Evolutionary conservation across 1,140 invertebrate species (phyloP).

Genomic region (Macrocentrus cingulum): DNA sequence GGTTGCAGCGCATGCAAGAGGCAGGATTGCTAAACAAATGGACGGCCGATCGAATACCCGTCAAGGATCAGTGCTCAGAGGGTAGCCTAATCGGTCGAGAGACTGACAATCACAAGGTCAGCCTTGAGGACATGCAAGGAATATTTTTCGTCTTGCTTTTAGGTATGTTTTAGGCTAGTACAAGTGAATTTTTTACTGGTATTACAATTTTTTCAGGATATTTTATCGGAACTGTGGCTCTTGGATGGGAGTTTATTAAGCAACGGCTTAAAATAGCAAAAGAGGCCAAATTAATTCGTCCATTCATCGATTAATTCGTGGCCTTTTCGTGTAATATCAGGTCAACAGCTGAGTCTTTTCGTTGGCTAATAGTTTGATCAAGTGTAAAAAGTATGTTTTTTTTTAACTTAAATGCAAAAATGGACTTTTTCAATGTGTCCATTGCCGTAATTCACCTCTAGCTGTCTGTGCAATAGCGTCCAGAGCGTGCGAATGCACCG

Average conservation of each 20-base stretch:
- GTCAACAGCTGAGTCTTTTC: background rate
- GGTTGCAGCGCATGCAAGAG: slow-evolving; percentile 77
- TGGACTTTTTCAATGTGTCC: background rate
- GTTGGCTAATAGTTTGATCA: slow-evolving; percentile 1
- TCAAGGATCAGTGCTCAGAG: slow-evolving; percentile 78
- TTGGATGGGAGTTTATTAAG: slow-evolving; percentile 62
- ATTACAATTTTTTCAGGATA: slow-evolving; percentile 57
- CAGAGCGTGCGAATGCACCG: slow-evolving; percentile 1
- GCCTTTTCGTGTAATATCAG: background rate
- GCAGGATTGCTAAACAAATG: slow-evolving; percentile 84
- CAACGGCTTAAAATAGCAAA: slow-evolving; percentile 54
- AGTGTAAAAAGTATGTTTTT: background rate
- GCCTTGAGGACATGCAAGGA: slow-evolving; percentile 86
- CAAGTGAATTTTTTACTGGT: background rate
- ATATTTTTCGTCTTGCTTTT: slow-evolving; percentile 80
- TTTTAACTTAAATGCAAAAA: slow-evolving; percentile 6
- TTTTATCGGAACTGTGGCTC: slow-evolving; percentile 56
- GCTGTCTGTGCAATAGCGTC: background rate
- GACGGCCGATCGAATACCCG: slow-evolving; percentile 75
- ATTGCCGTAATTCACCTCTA: slow-evolving; percentile 12
- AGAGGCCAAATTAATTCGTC: slow-evolving; percentile 62
- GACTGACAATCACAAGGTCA: slow-evolving; percentile 81
- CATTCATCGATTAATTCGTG: slow-evolving; percentile 57
- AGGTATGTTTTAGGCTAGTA: slow-evolving; percentile 59
- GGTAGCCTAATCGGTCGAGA: slow-evolving; percentile 62